These are phyloP conservation scores for Limnephilus lunatus DNA, from an alignment of 2,888 invertebrate species.

Conservation along the genomic window DNA sequence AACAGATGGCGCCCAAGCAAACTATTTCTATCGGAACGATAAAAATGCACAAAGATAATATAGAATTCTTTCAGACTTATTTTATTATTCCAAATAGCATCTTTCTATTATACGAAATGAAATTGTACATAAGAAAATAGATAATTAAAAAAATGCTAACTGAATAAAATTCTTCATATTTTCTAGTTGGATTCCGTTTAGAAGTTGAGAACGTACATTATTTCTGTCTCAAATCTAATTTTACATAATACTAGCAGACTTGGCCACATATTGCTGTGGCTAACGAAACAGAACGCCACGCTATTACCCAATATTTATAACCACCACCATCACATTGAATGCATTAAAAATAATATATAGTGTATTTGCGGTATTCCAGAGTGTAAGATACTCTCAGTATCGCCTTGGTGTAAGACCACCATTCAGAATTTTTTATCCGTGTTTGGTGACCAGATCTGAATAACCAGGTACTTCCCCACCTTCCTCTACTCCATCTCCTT, in stretches of 20 bases:
- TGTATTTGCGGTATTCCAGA: no score
- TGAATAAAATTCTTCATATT: not conserved
- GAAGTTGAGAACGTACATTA: not conserved
- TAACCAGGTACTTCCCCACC: no score
- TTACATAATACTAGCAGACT: not conserved
- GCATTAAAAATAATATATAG: no score
- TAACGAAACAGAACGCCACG: no score
- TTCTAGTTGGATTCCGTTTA: not conserved
- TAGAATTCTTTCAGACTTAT: not conserved
- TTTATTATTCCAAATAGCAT: not conserved
- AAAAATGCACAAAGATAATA: conserved; percentile 45
- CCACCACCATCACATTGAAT: no score
- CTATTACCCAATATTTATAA: no score
- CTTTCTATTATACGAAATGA: not conserved
- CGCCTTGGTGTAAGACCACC: no score
- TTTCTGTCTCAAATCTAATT: not conserved
- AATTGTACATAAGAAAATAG: not conserved
- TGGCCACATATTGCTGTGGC: no score
- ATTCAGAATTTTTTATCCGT: no score
- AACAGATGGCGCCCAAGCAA: conserved; percentile 62
- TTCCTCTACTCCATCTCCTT: no score
- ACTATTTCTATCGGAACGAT: conserved; percentile 44
- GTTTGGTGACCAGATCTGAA: no score
- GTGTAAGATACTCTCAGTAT: no score
- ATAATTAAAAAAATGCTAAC: not conserved